Evolutionary conservation across 2,797 vertebrate genomes (phyloP), one percentile per base, ranked within the genome.

Genomic region (Rhincodon typus): DNA sequence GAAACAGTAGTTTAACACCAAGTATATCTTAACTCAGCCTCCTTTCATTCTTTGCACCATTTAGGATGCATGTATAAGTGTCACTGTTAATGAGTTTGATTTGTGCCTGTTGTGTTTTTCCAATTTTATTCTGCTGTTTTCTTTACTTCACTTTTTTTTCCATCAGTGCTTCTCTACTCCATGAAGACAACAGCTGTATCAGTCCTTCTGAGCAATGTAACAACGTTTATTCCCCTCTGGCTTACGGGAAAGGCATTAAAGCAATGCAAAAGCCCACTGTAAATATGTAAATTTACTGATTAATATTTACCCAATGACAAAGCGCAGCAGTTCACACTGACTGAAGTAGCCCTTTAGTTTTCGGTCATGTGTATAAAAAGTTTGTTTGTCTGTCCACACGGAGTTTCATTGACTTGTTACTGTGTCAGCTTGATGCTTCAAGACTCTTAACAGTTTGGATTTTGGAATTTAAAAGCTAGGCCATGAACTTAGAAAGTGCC

Each of bases 241-340:
- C 30, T 25, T 62, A 17, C 46, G 3, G 46, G 46, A 50, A 50
- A 50, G 46, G 46, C 4, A 4, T 50, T 57, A n/a, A 8, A 38
- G 4, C 38, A 46, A 46, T 21, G 21, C 42, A 46, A 84, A 84
- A 84, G 42, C 19, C 21, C 38, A 17, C 53, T 15, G 57, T 66
- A 91, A n/a, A 91, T 91, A 91, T 66, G 53, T 66, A 91, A 91
- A n/a, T 30, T 66, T 34, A n/a, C 27, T 91, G 62, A 91, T 66
- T 91, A 91, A 91, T 57, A n/a, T n/a, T 91, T 91, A 91, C n/a
- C 17, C 53, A n/a, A 27, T n/a, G 17, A 57, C 50, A 66, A 90
- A 21, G 57, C 57, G 53, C 87, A 90, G 27, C 88, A 30, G 42
- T 91, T 91, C 30, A n/a, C 57, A n/a, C 53, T n/a, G 17, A 66